Evolutionary conservation across 2,888 invertebrate genomes (phyloP), one percentile per base, ranked within the genome.

Genomic region (Drosophila acutilabella): DNA sequence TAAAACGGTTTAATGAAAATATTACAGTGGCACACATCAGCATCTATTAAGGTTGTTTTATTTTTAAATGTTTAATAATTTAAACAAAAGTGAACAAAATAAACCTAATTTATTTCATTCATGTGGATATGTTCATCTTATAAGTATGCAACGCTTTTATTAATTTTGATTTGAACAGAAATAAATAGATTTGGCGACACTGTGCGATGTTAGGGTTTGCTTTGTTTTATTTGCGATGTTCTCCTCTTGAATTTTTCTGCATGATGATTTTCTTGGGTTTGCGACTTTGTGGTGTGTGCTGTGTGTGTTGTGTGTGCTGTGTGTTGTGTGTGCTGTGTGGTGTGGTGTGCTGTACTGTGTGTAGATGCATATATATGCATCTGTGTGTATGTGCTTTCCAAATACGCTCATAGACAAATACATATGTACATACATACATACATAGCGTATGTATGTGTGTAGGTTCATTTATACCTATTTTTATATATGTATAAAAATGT

Each of bases 221-320:
- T 75, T 75, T 75, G 74, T 78, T 74, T 75, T 75, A 78, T 75
- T 75, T 75, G 78, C 60, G 61, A 80, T 73, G 65, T 70, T 73
- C 80, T 71, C 76, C 75, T 69, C 79, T 69, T 75, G 64, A 69
- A 65, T 78, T 79, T 69, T 71, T 70, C 65, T 68, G 67, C 67
- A 67, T 70, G 69, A 78, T 76, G 60, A 73, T 78, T 76, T 76
- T 74, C 78, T 76, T 76, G 77, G 77, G 64, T 64, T 64, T 72
- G 73, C 72, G 77, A 75, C 77, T 74, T 76, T 73, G 72, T 75
- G 77, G 73, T 71, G 61, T 65, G 16, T 16, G 57, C 20, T 56
- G 54, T 56, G 57, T 57, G 5, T 13, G 33, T 36, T 45, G 38
- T n/a, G n/a, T n/a, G n/a, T n/a, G n/a, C n/a, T 47, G 36, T 36